Evolutionary conservation across 2,888 invertebrate genomes (phyloP), one percentile per base, ranked within the genome.

Genomic region (Iselma pallidipennis): DNA sequence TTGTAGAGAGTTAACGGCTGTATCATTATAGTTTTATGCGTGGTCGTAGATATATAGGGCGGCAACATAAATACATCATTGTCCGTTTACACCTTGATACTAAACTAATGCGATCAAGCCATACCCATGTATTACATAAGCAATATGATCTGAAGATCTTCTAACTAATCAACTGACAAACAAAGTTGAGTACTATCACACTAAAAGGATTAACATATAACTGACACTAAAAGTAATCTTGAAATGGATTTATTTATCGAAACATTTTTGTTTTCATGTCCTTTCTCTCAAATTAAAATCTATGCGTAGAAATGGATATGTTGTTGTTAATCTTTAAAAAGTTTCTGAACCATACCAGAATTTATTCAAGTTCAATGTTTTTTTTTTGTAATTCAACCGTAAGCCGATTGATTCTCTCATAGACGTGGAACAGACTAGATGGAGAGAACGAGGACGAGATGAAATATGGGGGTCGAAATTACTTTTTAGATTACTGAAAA

Each of bases 291-390:
- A 74, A 75, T 75, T 76, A 74, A 76, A 76, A 74, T 71, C 69
- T 62, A 37, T n/a, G 12, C 1, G 63, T 69, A 70, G 63, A 72
- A 71, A 75, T 71, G 72, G 69, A 71, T 72, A 4, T 25, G 3
- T 25, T 6, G 25, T 25, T 3, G 69, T 68, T 56, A 63, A 66
- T 74, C n/a, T n/a, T 69, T 71, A 71, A 69, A 71, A 71, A 70
- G 65, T 66, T 66, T 63, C 65, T 68, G 70, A 73, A 73, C 74
- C 72, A 71, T 72, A 68, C 63, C 59, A 68, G 55, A 79, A 80
- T 79, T 79, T 80, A 78, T 80, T 74, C n/a, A n/a, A n/a, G n/a
- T n/a, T n/a, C 78, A 73, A 77, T 80, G 80, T 80, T 81, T 79
- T 53, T 61, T 57, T 59, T 57, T 54, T 57, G 16, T 16, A 14